A percentile compares a stretch with the other conserved stretches of the same genome.
Evolutionary conservation across 1,140 invertebrate genomes (phyloP).

Genomic region (Trichonephila clavipes): DNA sequence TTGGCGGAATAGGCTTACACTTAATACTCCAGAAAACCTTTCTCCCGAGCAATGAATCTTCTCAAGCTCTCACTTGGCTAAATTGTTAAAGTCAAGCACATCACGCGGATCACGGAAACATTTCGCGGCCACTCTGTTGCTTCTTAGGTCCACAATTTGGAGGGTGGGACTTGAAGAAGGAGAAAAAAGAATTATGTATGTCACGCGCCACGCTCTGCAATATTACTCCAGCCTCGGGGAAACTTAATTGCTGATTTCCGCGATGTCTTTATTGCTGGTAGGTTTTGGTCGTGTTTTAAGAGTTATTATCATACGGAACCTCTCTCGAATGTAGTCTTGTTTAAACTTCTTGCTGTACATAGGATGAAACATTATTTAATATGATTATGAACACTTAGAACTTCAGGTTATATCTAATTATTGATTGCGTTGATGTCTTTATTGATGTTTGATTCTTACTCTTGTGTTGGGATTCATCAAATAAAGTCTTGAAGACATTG

Average conservation of each 20-base stretch:
- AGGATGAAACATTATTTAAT: too few species aligned
- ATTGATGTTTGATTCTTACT: too few species aligned
- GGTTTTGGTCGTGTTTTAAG: not conserved
- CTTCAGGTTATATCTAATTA: too few species aligned
- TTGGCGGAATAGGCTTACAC: slow-evolving; percentile 36
- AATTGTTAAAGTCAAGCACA: slow-evolving; percentile 40
- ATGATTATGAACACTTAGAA: too few species aligned
- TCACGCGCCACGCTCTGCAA: not conserved
- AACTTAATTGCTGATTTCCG: slow-evolving; percentile 27
- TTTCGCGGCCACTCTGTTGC: slow-evolving; percentile 22
- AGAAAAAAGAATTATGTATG: not conserved
- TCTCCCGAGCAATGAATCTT: slow-evolving; percentile 45
- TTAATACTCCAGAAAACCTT: slow-evolving; percentile 58
- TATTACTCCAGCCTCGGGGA: not conserved
- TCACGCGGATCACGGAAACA: slow-evolving; percentile 29
- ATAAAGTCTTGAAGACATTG: too few species aligned
- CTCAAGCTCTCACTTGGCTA: slow-evolving; percentile 24
- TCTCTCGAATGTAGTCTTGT: not conserved
- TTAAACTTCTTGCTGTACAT: too few species aligned
- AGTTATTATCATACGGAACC: not conserved
- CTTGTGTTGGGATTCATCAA: too few species aligned
- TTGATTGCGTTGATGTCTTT: too few species aligned
- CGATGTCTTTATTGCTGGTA: slow-evolving; percentile 7
- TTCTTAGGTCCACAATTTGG: not conserved
- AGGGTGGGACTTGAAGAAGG: not conserved